Evolutionary conservation across 2,797 vertebrate species (phyloP), one percentile per base, ranked within the genome.

Genomic region (Pseudomugil tenellus): DNA sequence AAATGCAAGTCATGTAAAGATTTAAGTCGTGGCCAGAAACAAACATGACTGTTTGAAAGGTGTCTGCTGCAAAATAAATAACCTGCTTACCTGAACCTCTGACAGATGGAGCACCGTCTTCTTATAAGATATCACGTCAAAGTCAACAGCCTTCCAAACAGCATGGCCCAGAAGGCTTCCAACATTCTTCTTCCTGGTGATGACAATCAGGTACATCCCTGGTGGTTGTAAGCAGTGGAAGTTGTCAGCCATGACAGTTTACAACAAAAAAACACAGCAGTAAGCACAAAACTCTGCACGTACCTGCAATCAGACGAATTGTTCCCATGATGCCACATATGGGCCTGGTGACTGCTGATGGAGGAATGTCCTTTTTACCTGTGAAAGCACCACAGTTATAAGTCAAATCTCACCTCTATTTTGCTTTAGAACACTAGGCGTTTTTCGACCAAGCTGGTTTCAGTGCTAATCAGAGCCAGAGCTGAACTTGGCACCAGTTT

Each of bases 151-250:
- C 92, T 98, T 99, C 98, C 98, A 99, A 82, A 99, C 94, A 0
- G 93, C 92, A 58, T 99, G 97, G 84, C 94, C 96, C 69, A 98
- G 95, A 74, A 98, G 95, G 87, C 95, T 96, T 61, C 98, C 98
- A 49, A 98, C 90, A 66, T 98, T 99, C 84, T 88, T 96, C 93
- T 95, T 99, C 92, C 96, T 96, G 71, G 97, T 98, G 91, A 99
- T 97, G 84, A 99, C 95, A 67, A 99, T 95, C 69, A 99, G 95
- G 84, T 99, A 98, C 3, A 96, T 98, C 37, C 98, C 98, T 99
- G 83, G 98, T 14, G 35, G 81, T 3, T 11, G 59, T 6, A 1
- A 37, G 34, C 34, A 2, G 12, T 35, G 17, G 2, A 66, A 29
- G 39, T 2, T 3, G 32, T 39, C 23, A 35, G 52, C 68, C 23